phyloP scores from a whole-genome alignment of 2,797 vertebrate genomes.

The Xenops minutus region DNA sequence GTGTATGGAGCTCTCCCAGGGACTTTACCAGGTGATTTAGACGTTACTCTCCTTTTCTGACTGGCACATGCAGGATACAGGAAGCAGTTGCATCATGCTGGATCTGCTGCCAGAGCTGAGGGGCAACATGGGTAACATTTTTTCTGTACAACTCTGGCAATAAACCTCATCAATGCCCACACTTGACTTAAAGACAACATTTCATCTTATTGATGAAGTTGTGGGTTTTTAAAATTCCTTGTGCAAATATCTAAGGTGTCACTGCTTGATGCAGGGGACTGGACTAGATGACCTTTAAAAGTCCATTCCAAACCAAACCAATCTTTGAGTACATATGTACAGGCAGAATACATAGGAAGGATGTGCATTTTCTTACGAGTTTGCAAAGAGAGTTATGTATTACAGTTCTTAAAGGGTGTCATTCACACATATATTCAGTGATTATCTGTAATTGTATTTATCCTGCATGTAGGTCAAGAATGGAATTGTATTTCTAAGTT shows the following conservation, averaged over 20 bases:
- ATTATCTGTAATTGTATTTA: background rate
- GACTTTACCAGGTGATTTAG: background rate
- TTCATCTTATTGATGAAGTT: background rate
- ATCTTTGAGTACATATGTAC: background rate
- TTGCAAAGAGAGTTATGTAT: background rate
- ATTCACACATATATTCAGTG: background rate
- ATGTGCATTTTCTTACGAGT: background rate
- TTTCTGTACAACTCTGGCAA: background rate
- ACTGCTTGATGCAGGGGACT: background rate
- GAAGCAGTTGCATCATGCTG: background rate
- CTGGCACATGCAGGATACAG: background rate
- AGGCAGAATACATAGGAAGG: background rate
- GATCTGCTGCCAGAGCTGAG: background rate
- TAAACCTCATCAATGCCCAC: background rate
- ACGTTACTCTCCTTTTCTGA: background rate
- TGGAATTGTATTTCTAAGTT: background rate
- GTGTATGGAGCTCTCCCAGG: background rate
- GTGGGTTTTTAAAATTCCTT: background rate
- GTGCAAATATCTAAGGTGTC: background rate
- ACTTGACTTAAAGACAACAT: background rate
- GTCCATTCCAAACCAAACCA: background rate
- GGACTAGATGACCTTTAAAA: background rate
- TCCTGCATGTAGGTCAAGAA: background rate
- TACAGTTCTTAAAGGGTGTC: background rate
- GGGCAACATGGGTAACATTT: rapidly evolving